These are phyloP conservation scores for Zoanthus sociatus DNA, from an alignment of 92 coral and sea anemone genomes.

Conservation along the genomic window DNA sequence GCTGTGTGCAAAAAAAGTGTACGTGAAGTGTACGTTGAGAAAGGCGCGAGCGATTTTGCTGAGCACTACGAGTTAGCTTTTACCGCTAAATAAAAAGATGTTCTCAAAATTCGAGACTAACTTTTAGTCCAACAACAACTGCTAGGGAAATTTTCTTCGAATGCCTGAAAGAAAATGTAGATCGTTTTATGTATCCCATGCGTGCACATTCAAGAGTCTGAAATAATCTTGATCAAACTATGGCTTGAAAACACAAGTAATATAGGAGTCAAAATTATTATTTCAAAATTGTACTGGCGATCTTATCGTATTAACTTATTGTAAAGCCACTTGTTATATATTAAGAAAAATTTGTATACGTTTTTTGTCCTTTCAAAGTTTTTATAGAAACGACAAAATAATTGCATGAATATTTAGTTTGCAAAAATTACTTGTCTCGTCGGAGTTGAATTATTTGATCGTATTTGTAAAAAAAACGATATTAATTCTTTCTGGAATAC, in stretches of 20 bases:
- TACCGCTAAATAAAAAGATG: too few relatives aligned
- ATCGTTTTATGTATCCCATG: not conserved
- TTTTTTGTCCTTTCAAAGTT: not conserved
- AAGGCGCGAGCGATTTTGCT: too few relatives aligned
- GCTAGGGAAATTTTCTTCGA: not conserved
- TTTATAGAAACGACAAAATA: conserved; percentile 18
- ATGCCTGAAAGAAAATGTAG: not conserved
- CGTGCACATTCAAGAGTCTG: not conserved
- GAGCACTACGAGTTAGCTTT: too few relatives aligned
- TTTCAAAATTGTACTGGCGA: not conserved
- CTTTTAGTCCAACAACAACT: not conserved
- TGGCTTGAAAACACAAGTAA: not conserved
- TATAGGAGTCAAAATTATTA: not conserved
- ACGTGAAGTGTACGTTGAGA: too few relatives aligned
- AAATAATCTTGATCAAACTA: not conserved
- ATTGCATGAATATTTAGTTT: not conserved
- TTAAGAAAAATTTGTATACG: not conserved
- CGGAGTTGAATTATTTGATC: not conserved
- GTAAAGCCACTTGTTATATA: not conserved
- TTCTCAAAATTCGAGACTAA: too few relatives aligned
- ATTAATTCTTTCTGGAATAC: not conserved
- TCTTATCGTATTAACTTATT: not conserved
- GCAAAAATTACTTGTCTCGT: not conserved
- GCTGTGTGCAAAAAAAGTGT: not conserved
- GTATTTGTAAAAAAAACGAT: not conserved